phyloP scores from a whole-genome alignment of 2,888 invertebrate genomes.

The Arrhopalites spinosus region DNA sequence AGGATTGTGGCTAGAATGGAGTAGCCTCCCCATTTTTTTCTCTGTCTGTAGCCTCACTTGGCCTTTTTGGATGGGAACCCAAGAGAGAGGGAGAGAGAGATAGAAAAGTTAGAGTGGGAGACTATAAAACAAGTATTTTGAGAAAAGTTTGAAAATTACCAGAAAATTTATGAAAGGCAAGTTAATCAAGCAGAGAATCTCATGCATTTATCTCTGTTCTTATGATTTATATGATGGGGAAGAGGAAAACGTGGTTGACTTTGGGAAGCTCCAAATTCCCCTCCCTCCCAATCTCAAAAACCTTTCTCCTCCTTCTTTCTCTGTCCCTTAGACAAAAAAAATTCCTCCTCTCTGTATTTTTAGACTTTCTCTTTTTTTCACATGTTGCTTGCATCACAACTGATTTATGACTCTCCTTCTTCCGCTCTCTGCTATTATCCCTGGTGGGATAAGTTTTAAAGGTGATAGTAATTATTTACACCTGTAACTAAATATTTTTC shows the following conservation, averaged over 20 bases:
- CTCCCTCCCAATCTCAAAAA: too few species aligned
- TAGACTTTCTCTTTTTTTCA: slow-evolving; percentile 24
- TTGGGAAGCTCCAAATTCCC: background rate
- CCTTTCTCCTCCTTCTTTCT: too few species aligned
- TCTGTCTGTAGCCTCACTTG: too few species aligned
- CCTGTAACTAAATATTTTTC: slow-evolving; percentile 9
- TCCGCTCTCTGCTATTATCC: slow-evolving; percentile 1
- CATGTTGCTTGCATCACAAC: slow-evolving; percentile 26
- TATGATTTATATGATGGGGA: slow-evolving; percentile 28
- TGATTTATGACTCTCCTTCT: slow-evolving; percentile 35
- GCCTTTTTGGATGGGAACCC: background rate
- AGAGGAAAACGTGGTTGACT: background rate
- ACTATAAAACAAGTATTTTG: slow-evolving; percentile 16
- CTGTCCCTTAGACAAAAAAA: too few species aligned
- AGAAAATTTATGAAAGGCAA: slow-evolving; percentile 30
- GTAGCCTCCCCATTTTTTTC: too few species aligned
- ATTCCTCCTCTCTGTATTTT: background rate
- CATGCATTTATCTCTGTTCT: slow-evolving; percentile 27
- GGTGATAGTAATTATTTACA: slow-evolving; percentile 13
- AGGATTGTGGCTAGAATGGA: background rate
- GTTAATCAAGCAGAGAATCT: slow-evolving; percentile 30
- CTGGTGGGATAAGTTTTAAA: background rate
- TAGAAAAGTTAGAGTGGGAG: background rate
- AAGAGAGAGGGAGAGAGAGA: background rate
- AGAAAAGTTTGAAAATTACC: slow-evolving; percentile 23